Evolutionary conservation across 2,797 vertebrate species (phyloP), one percentile per base, ranked within the genome.

Genomic region (Microhierax caerulescens): DNA sequence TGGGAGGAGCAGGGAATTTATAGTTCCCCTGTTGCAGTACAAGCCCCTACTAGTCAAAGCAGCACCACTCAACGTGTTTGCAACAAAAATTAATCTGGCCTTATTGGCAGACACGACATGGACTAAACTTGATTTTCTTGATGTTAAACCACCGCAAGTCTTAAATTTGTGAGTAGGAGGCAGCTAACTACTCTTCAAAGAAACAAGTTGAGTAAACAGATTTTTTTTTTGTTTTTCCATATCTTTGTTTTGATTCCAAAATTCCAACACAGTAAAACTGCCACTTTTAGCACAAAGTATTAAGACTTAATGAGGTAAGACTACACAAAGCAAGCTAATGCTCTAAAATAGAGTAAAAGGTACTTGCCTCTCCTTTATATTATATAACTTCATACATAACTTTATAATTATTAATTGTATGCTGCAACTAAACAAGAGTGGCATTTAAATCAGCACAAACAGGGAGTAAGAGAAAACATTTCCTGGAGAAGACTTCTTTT

Each of bases 211-310:
- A 3, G 4, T n/a, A 69, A 72, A 75, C 3, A 27, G 21, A 0
- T 69, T 13, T 32, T 47, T 43, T 14, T 7, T 3, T 30, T 18
- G 16, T 24, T 68, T 68, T 61, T 61, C 53, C 1, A 0, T 7
- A 28, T 23, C 14, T 95, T 76, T 57, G 6, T 34, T 83, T 81
- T 41, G 19, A 48, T 73, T 89, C 41, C 30, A 50, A 87, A 89
- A 56, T 28, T 11, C 24, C 30, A 57, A 14, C 16, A 6, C 5
- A 53, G 9, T 36, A 43, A 25, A 53, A 13, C 76, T 72, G 41
- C 25, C 19, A 23, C 21, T 91, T 80, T 25, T 57, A 32, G 20
- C 25, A n/a, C 41, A 59, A 45, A 87, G 56, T 16, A 53, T 3
- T 30, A 61, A 25, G 25, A 48, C 12, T 15, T 37, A 11, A 11